Base-by-base conservation (phyloP, 2,888 invertebrate genomes). In the Nasonia oneida region DNA sequence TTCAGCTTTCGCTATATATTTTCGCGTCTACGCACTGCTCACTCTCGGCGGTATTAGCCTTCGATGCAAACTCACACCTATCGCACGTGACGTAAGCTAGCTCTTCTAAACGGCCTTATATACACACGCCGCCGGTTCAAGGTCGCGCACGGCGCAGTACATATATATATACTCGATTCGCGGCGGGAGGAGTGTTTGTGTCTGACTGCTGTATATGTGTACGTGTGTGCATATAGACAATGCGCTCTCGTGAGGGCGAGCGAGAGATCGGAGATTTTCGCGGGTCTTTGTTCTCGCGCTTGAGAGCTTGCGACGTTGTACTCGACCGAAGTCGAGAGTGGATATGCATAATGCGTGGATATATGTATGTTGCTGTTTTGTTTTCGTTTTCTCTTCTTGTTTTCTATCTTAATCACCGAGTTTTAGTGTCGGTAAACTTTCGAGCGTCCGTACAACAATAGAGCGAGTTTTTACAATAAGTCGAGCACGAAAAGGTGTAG, bases 81-180 rank as follows among this genome's bases (percentile, higher is more conserved):
- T 23, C 4, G 12, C 8, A 37, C 57, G 57, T 61, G 23, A 61
- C 6, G n/a, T n/a, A 61, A 61, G 18, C 57, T 8, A 61, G 23
- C 57, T 61, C 57, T 61, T 61, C 57, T 61, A 61, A 61, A 61
- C 23, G 57, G 57, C 57, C 23, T 57, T 77, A 77, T 47, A 37
- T 37, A 37, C 47, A 29, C 74, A 33, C 53, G 37, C 53, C 33
- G 76, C 33, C 33, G 53, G 76, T 61, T 76, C 76, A 53, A 76
- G 76, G 76, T 76, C 76, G 50, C 18, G 33, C 33, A 50, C 75
- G 5, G 75, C 71, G 42, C 42, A n/a, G n/a, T 42, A 29, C 1
- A 23, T 23, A 23, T 23, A 23, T 23, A 23, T 42, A 10, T 10
- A 73, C 73, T n/a, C 47, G 8, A 50, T 47, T 50, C 18, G 23